Conservation (phyloP, 2,113 vertebrate genomes). For the Oxyura jamaicensis region DNA sequence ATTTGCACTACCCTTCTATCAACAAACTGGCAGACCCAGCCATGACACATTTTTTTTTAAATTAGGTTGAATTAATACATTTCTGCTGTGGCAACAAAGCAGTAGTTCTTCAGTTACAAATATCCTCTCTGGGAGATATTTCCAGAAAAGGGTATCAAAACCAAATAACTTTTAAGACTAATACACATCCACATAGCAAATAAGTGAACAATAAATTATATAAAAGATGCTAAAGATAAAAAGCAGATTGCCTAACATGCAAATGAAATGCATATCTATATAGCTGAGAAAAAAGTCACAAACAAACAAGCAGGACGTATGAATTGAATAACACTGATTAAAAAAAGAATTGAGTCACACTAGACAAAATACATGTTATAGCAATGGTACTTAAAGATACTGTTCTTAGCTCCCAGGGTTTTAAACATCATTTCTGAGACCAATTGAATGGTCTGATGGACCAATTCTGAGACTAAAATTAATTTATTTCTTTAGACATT, state of each 20-base stretch:
- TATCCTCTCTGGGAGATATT: not conserved
- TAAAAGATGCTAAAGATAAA: not conserved
- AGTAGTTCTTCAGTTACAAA: not conserved
- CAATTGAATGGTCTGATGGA: not conserved
- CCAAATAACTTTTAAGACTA: not conserved
- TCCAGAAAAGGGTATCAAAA: not conserved
- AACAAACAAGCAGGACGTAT: not conserved
- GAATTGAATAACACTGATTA: not conserved
- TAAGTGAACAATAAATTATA: not conserved
- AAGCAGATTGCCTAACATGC: not conserved
- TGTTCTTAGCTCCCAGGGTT: not conserved
- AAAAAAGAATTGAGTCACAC: not conserved
- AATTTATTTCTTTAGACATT: not conserved
- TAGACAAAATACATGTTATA: not conserved
- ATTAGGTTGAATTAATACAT: not conserved
- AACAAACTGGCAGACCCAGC: not conserved
- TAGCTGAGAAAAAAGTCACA: not conserved
- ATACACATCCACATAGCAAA: not conserved
- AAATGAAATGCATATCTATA: not conserved
- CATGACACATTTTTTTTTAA: not conserved
- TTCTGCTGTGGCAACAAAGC: not conserved
- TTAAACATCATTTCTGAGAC: constrained; percentile 1
- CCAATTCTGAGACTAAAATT: not conserved
- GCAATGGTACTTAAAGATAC: not conserved
- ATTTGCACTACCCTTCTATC: not conserved